Percentiles rank a stretch among this genome's conserved stretches.
phyloP scores from a whole-genome alignment of 2,888 invertebrate species.

The Nephrocerus scutellatus region DNA sequence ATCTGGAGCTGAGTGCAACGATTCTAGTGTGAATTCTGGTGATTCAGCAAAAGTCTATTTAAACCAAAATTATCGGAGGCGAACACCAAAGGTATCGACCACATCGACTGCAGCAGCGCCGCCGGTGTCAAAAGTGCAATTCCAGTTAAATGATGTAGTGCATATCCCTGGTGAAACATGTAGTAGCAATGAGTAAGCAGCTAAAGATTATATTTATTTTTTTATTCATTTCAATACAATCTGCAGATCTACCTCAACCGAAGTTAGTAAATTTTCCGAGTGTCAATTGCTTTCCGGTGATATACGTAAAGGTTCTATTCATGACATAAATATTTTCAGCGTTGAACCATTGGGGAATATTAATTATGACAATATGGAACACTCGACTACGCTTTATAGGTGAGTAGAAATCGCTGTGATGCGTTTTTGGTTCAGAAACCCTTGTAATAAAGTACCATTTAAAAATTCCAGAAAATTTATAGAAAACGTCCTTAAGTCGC shows the following conservation, averaged over 20 bases:
- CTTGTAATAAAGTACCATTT: background rate
- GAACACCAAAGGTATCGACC: constrained; percentile 24
- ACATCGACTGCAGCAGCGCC: constrained; percentile 15
- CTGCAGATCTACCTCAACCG: constrained; percentile 40
- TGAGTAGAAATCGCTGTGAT: constrained; percentile 22
- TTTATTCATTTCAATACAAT: background rate
- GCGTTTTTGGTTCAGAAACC: constrained; percentile 6
- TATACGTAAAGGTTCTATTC: constrained; percentile 37
- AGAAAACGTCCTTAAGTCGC: constrained; percentile 79
- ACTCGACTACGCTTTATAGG: constrained; percentile 51
- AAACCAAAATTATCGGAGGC: constrained; percentile 18
- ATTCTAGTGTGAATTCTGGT: constrained; percentile 39
- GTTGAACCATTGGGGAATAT: constrained; percentile 51
- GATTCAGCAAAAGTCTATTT: constrained; percentile 34
- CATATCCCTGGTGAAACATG: constrained; percentile 42
- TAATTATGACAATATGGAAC: constrained; percentile 49
- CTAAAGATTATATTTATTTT: constrained; percentile 4
- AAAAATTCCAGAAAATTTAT: constrained; percentile 65
- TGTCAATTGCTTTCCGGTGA: constrained; percentile 23
- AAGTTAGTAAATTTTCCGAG: constrained; percentile 38
- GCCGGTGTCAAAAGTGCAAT: constrained; percentile 41
- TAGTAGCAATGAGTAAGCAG: constrained; percentile 44
- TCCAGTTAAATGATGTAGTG: constrained; percentile 40
- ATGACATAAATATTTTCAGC: constrained; percentile 49
- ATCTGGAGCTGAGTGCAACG: constrained; percentile 43